Evolutionary conservation across 2,888 invertebrate genomes (phyloP).

Genomic region (Nephrotoma flavescens): DNA sequence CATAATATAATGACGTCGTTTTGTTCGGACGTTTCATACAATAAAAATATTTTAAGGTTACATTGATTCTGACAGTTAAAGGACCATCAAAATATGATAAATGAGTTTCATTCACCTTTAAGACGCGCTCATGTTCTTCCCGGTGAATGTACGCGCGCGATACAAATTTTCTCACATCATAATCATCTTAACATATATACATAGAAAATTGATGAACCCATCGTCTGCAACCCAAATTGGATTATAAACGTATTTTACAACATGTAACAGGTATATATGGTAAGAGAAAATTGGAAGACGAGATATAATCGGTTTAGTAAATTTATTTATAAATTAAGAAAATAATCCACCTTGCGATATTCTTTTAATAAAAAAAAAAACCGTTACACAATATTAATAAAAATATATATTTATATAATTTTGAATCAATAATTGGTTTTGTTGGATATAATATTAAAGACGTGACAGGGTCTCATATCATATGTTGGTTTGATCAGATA

Average conservation of each 20-base stretch:
- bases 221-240: not conserved
- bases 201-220: not conserved
- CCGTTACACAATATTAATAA: not conserved
- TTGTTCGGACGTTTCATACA: not conserved
- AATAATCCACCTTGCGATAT: not conserved
- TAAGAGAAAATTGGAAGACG: not conserved
- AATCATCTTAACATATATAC: not conserved
- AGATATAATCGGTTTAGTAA: not conserved
- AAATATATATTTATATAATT: not conserved
- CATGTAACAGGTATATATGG: not conserved
- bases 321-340: not conserved
- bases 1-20: not conserved
- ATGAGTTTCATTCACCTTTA: not conserved
- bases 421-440: not conserved
- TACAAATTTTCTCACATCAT: not conserved
- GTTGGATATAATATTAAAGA: not conserved
- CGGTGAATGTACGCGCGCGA: not conserved
- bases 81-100: not conserved
- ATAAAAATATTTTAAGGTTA: not conserved
- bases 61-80: not conserved
- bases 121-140: not conserved
- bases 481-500: not conserved
- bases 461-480: not conserved
- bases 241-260: not conserved
- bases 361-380: not conserved